These are phyloP conservation scores for Alouatta palliata DNA, from an alignment of 2,113 vertebrate genomes.

Conservation along the genomic window DNA sequence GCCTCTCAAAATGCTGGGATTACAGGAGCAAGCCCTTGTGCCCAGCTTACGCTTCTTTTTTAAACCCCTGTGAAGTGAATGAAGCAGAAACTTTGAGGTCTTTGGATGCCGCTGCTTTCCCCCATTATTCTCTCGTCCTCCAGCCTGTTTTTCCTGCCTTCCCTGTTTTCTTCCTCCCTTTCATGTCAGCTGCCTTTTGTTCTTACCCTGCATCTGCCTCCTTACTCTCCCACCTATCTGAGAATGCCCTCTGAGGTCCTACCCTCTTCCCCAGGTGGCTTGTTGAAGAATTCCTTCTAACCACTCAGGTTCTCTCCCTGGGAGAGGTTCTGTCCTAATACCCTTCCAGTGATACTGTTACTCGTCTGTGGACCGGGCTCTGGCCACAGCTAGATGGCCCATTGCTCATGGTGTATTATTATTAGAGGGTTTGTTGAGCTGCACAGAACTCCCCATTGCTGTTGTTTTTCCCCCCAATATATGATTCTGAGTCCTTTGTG, in stretches of 20 bases:
- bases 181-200: too few relatives aligned
- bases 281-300: neutral
- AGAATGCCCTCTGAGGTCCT: neutral
- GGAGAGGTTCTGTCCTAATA: neutral
- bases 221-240: neutral
- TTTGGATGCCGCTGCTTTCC: neutral
- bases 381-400: neutral
- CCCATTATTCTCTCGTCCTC: neutral
- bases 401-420: neutral
- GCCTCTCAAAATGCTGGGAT: neutral
- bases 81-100: neutral
- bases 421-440: neutral
- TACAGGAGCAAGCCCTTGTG: neutral
- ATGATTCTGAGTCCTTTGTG: neutral
- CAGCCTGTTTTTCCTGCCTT: neutral
- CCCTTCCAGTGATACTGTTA: neutral
- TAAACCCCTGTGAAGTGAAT: neutral
- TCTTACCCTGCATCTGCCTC: neutral
- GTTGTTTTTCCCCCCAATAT: neutral
- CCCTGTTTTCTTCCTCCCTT: neutral
- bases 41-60: neutral
- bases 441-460: constrained; percentile 27
- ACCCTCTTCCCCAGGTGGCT: neutral
- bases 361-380: neutral
- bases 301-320: neutral